A percentile compares a stretch with the other conserved stretches of the same genome.
These are phyloP conservation scores for Hirtodrosophila alboralis DNA, from an alignment of 2,888 invertebrate species.

Conservation along the genomic window DNA sequence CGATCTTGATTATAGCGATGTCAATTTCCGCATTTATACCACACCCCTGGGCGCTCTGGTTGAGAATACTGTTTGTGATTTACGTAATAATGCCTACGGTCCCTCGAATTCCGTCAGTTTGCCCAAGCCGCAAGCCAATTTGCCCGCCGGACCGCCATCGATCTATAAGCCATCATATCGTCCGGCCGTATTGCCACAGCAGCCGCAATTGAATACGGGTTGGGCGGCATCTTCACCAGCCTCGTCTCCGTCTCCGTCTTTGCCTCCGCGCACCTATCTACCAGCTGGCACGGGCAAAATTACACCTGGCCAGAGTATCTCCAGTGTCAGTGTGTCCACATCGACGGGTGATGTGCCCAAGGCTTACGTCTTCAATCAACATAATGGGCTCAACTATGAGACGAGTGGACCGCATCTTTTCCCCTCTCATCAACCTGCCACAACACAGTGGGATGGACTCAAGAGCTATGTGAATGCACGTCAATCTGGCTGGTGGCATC, in stretches of 20 bases:
- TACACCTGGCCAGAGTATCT: constrained; percentile 46
- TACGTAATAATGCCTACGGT: constrained; percentile 78
- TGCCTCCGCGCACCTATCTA: constrained; percentile 35
- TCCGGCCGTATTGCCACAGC: constrained; percentile 45
- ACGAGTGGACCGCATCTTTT: constrained; percentile 82
- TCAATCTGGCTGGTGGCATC: constrained; percentile 79
- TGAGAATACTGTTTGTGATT: constrained; percentile 90
- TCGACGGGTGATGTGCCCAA: constrained; percentile 75
- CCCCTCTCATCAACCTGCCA: constrained; percentile 59
- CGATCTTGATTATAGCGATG: constrained; percentile 89
- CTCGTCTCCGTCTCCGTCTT: constrained; percentile 32
- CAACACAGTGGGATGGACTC: constrained; percentile 54
- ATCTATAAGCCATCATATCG: constrained; percentile 65
- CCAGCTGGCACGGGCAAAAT: constrained; percentile 23
- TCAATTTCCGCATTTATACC: constrained; percentile 91
- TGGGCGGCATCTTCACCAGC: constrained; percentile 49
- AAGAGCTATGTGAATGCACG: constrained; percentile 78
- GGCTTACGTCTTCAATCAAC: constrained; percentile 83
- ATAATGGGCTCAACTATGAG: constrained; percentile 83
- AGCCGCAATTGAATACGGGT: constrained; percentile 47
- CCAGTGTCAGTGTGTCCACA: constrained; percentile 61
- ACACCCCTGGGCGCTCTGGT: constrained; percentile 88
- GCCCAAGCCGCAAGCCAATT: constrained; percentile 50
- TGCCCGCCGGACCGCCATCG: constrained; percentile 40
- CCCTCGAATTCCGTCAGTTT: constrained; percentile 70